A percentile compares a stretch with the other conserved stretches of the same genome.
Evolutionary conservation across 2,888 invertebrate genomes (phyloP).

Genomic region (Leucophora obtusa): DNA sequence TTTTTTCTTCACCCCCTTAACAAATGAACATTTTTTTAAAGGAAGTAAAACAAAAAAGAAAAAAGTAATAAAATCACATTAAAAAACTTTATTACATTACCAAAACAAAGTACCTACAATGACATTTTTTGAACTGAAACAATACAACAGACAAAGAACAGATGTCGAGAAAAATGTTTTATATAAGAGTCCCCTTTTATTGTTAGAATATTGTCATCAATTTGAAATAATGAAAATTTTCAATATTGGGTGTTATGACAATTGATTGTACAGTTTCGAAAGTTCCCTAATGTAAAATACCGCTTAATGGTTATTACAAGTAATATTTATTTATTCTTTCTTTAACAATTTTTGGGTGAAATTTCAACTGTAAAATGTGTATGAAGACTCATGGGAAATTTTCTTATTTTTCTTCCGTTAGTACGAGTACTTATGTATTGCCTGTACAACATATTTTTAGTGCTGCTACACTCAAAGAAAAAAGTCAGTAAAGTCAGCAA

Average conservation of each 20-base stretch:
- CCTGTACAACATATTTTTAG: background rate
- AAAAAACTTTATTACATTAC: conserved; percentile 21
- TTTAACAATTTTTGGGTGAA: background rate
- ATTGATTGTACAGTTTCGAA: conserved; percentile 2
- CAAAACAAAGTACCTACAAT: conserved; percentile 19
- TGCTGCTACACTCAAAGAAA: no score
- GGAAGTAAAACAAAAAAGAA: background rate
- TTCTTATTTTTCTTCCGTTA: conserved; percentile 31
- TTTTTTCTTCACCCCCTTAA: conserved; percentile 1
- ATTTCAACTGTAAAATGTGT: conserved; percentile 1
- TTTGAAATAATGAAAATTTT: conserved; percentile 9
- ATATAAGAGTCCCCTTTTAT: background rate
- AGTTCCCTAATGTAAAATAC: background rate
- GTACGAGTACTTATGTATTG: conserved; percentile 9
- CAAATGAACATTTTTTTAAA: conserved; percentile 19
- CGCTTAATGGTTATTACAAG: conserved; percentile 43
- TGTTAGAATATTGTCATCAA: conserved; percentile 20
- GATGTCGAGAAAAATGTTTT: conserved; percentile 18
- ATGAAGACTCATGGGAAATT: conserved; percentile 54
- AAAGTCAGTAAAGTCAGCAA: no score
- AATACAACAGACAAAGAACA: background rate
- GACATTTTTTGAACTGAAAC: conserved; percentile 13
- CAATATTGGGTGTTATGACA: conserved; percentile 32
- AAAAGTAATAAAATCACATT: conserved; percentile 17
- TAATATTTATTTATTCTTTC: conserved; percentile 20